A percentile compares a stretch with the other conserved stretches of the same genome.
Conservation (phyloP, 2,797 vertebrate genomes). For the Siniperca obscura region DNA sequence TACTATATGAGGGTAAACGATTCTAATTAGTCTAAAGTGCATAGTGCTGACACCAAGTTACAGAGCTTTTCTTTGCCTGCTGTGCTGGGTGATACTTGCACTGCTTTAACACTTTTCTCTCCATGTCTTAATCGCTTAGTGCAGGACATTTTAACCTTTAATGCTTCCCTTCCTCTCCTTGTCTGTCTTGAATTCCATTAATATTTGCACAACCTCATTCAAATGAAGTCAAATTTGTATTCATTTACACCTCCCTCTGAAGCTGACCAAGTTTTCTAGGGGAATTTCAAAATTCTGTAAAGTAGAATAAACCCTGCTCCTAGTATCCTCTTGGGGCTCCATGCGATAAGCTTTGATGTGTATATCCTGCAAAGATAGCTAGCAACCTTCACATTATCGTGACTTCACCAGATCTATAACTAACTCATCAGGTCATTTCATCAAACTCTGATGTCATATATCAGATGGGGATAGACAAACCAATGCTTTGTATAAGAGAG, state of each 20-base stretch:
- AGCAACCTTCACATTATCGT: conserved; percentile 43
- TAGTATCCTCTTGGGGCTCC: conserved; percentile 27
- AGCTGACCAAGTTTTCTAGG: conserved; percentile 56
- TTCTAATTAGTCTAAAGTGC: conserved; percentile 59
- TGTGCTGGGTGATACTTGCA: conserved; percentile 12
- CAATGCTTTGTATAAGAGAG: not conserved
- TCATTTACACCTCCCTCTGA: conserved; percentile 46
- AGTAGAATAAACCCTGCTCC: conserved; percentile 30
- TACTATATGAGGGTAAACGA: conserved; percentile 58
- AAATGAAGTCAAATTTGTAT: conserved; percentile 53
- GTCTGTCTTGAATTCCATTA: conserved; percentile 58
- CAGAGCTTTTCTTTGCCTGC: conserved; percentile 37
- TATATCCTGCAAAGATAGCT: conserved; percentile 38
- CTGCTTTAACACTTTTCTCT: conserved; percentile 34
- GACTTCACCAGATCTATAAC: not conserved
- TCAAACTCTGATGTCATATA: conserved; percentile 16
- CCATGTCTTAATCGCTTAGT: conserved; percentile 54
- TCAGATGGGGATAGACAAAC: conserved; percentile 1
- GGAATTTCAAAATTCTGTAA: conserved; percentile 27
- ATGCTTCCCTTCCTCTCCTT: conserved; percentile 42
- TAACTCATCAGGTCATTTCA: conserved; percentile 9
- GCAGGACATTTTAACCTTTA: conserved; percentile 62
- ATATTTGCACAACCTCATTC: conserved; percentile 46
- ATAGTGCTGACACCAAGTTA: conserved; percentile 44
- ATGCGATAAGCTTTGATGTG: conserved; percentile 49